Percentiles rank a stretch among this genome's conserved stretches.
phyloP scores from a whole-genome alignment of 2,113 vertebrate genomes.

The Dromaius novaehollandiae region DNA sequence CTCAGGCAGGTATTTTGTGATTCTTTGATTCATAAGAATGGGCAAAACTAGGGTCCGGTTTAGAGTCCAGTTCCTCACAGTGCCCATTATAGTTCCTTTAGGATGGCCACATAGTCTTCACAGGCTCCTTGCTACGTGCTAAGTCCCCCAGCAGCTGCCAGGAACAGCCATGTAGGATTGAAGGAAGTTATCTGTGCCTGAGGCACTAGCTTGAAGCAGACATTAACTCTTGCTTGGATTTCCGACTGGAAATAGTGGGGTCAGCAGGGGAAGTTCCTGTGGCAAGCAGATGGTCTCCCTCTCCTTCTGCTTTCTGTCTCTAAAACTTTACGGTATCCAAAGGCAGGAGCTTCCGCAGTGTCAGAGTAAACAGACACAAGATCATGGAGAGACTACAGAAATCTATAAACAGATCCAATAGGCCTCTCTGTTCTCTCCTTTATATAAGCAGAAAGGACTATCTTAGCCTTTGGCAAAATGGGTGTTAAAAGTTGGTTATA shows the following conservation, averaged over 20 bases:
- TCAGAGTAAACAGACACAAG: not conserved
- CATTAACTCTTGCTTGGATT: slow-evolving; percentile 1
- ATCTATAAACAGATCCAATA: not conserved
- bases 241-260: not conserved
- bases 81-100: not conserved
- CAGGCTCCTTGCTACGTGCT: not conserved
- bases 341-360: not conserved
- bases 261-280: not conserved
- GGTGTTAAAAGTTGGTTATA: not conserved
- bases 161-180: not conserved
- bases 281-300: not conserved
- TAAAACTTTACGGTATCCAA: not conserved
- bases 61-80: not conserved
- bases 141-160: not conserved
- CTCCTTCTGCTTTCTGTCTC: not conserved
- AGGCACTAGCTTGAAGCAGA: not conserved
- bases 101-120: not conserved
- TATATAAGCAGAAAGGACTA: not conserved
- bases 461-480: not conserved
- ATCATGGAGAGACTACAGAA: not conserved
- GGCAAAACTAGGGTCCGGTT: not conserved
- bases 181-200: not conserved
- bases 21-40: not conserved
- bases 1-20: not conserved
- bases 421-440: not conserved